Conservation (phyloP, 2,888 invertebrate species). For the Sphecodes monilicornis region DNA sequence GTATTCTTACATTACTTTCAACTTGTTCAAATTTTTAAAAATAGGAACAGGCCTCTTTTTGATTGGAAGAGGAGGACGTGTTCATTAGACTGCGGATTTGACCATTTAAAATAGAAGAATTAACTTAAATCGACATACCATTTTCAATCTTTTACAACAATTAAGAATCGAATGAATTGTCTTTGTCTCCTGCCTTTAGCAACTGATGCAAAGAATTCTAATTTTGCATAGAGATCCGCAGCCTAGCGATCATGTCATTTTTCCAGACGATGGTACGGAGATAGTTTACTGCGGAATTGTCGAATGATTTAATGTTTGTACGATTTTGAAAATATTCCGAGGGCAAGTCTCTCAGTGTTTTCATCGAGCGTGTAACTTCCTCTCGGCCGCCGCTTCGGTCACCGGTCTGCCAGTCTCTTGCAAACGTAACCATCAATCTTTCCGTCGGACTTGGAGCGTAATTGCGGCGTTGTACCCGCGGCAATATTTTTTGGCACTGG, state of each 20-base stretch:
- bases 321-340: conserved; percentile 1
- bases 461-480: conserved; percentile 16
- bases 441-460: conserved; percentile 6
- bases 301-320: not conserved
- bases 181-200: too few relatives aligned
- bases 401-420: conserved; percentile 8
- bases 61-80: too few relatives aligned
- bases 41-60: too few relatives aligned
- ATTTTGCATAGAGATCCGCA: not conserved
- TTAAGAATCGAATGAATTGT: too few relatives aligned
- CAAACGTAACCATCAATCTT: conserved; percentile 12
- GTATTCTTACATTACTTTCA: too few relatives aligned
- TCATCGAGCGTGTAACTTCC: not conserved
- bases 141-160: not conserved
- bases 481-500: conserved; percentile 43
- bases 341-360: not conserved
- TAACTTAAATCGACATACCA: too few relatives aligned
- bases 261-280: not conserved
- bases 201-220: not conserved
- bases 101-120: too few relatives aligned
- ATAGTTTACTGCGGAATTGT: not conserved
- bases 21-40: too few relatives aligned
- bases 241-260: not conserved
- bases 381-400: not conserved
- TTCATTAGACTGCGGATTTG: too few relatives aligned